Evolutionary conservation across 1,140 invertebrate species (phyloP), one percentile per base, ranked within the genome.

Genomic region (Caerostris extrusa): DNA sequence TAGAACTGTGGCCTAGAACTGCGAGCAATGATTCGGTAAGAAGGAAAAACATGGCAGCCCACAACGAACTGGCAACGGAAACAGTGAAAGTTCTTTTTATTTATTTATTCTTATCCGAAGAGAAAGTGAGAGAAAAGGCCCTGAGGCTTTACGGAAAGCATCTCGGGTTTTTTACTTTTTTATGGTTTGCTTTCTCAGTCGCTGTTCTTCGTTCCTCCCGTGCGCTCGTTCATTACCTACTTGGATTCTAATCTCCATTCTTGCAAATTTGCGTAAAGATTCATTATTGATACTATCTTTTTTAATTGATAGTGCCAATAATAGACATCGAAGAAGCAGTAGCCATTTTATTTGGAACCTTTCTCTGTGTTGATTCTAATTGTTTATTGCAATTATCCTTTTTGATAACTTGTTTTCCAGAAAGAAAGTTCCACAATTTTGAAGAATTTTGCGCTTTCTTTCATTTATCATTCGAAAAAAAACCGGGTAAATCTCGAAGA

Each of bases 1-100:
- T 93, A 34, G 83, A 93, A 87, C 91, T 69, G 50, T 56, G 90
- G 53, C 81, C 90, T 83, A 91, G 60, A 83, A 91, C 91, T 93
- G 61, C 82, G 83, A 64, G 91, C 91, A 87, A 14, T 93, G 64
- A 86, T 86, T 93, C 91, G 83, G 64, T 87, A 60, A 53, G 34
- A 64, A 87, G 83, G 83, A 87, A 87, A 55, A 86, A 86, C 64
- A 61, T 71, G 64, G 64, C 61, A 60, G 55, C 56, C 61, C 60
- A 57, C 12, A 56, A 55, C 5, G 71, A 56, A 19, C 77, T 14
- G 19, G 10, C 83, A 53, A 60, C 56, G 53, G 60, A 71, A 93
- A 93, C 55, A 64, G 90, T 91, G 83, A 91, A 91, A 83, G 90
- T 67, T 58, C 19, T 77, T 58, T 64, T 64, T 77, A n/a, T 7